Conservation (phyloP, 2,113 vertebrate genomes). For the Bettongia penicillata region DNA sequence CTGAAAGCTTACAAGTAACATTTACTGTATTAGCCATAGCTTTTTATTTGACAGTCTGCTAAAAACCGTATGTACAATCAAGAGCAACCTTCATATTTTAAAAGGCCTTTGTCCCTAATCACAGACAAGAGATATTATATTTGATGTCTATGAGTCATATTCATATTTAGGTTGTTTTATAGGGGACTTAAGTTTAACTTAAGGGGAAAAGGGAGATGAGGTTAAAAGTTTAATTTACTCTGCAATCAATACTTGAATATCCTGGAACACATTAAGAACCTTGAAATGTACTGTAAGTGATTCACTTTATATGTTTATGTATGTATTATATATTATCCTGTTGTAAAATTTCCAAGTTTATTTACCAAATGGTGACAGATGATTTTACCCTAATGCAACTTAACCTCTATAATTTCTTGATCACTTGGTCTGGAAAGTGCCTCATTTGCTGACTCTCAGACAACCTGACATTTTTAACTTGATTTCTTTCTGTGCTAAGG, state of each 20-base stretch:
- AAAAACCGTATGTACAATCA: background rate
- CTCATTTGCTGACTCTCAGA: too few relatives aligned
- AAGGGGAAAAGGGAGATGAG: background rate
- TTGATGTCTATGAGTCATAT: background rate
- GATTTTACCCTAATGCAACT: background rate
- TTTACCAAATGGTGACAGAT: background rate
- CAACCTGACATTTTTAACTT: background rate
- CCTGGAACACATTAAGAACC: background rate
- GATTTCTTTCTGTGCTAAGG: accelerated
- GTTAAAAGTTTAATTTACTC: constrained; percentile 10
- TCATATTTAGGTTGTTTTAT: background rate
- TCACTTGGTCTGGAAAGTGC: background rate
- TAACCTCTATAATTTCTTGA: background rate
- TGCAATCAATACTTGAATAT: background rate
- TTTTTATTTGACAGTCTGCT: background rate
- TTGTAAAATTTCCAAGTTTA: background rate
- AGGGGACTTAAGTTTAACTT: constrained; percentile 5
- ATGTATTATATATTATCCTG: background rate
- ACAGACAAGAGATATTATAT: background rate
- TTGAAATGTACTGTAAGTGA: background rate
- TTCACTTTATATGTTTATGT: background rate
- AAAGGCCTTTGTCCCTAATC: background rate
- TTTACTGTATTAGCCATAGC: background rate
- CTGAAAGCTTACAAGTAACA: background rate
- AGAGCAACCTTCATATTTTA: background rate